These are phyloP conservation scores for Lasiurus cinereus DNA, from an alignment of 2,113 vertebrate genomes.

Conservation along the genomic window DNA sequence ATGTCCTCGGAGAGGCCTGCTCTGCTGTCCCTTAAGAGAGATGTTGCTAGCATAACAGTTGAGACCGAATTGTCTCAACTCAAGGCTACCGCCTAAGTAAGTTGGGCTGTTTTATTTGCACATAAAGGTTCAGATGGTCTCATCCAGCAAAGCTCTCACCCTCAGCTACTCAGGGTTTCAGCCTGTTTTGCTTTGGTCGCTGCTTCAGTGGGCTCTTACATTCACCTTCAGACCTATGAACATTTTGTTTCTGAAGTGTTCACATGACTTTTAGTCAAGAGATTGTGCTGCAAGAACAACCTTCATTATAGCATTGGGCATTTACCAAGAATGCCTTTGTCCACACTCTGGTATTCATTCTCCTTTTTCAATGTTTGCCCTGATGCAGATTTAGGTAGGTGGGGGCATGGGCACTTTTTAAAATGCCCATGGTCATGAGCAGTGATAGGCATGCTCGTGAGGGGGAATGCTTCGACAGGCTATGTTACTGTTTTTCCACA, in stretches of 20 bases:
- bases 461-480: not conserved
- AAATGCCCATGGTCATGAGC: not conserved
- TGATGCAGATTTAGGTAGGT: not conserved
- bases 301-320: not conserved
- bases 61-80: not conserved
- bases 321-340: not conserved
- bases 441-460: not conserved
- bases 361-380: not conserved
- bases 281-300: not conserved
- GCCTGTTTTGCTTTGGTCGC: not conserved
- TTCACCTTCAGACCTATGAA: not conserved
- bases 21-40: not conserved
- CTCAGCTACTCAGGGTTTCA: fast-evolving
- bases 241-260: not conserved
- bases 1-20: not conserved
- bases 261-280: not conserved
- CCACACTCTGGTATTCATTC: not conserved
- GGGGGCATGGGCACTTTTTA: not conserved
- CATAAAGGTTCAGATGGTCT: not conserved
- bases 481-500: not conserved
- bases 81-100: not conserved
- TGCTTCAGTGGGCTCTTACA: not conserved
- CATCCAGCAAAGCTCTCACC: fast-evolving
- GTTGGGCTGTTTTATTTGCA: not conserved
- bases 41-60: not conserved